These are phyloP conservation scores for Sebastes hubbsi DNA, from an alignment of 2,797 vertebrate genomes.

Conservation along the genomic window DNA sequence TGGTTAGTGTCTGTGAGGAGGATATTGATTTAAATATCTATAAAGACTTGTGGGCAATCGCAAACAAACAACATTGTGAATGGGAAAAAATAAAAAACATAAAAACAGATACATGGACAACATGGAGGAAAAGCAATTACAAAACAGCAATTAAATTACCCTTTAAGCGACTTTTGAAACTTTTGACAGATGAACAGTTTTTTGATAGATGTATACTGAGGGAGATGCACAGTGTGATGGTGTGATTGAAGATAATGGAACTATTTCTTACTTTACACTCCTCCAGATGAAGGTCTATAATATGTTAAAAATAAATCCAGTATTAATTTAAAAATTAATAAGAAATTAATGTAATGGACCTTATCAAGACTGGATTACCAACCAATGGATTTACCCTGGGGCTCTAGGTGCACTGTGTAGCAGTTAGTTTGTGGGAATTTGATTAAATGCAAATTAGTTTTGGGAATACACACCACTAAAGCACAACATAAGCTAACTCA, in stretches of 20 bases:
- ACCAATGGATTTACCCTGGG: not conserved
- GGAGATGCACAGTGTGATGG: not conserved
- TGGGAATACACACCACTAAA: not conserved
- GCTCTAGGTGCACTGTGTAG: not conserved
- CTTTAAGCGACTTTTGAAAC: no score
- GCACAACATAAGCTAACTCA: not conserved
- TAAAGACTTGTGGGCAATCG: no score
- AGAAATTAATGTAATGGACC: not conserved
- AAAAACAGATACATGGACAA: no score
- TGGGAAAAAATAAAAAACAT: no score
- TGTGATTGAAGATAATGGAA: not conserved
- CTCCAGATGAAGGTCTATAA: not conserved
- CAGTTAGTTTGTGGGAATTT: not conserved
- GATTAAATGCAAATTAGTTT: not conserved
- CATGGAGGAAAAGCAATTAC: no score
- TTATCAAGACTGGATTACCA: not conserved
- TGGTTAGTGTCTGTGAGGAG: no score
- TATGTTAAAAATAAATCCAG: not conserved
- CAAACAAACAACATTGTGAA: no score
- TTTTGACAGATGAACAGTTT: no score
- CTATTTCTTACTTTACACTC: not conserved
- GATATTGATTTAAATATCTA: no score
- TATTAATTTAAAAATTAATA: not conserved
- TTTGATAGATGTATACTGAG: not conserved
- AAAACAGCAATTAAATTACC: accelerated